These are phyloP conservation scores for Murina feae DNA, from an alignment of 2,113 vertebrate species.

Conservation along the genomic window DNA sequence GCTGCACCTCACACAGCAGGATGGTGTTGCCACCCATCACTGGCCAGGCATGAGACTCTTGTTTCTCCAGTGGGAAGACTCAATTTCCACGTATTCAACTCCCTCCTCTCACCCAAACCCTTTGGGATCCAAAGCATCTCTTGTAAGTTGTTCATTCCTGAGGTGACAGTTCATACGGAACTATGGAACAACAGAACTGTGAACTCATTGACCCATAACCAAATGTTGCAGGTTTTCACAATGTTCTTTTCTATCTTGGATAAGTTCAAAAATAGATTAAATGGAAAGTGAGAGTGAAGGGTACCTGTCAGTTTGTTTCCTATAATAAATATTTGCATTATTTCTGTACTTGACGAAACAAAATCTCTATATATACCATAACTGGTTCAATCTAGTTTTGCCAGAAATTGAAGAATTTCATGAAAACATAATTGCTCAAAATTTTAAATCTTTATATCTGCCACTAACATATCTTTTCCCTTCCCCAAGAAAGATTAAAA, in stretches of 20 bases:
- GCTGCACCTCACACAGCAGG: background rate
- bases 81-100: background rate
- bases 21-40: background rate
- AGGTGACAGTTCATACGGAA: background rate
- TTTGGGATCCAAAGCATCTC: background rate
- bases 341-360: background rate
- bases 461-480: background rate
- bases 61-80: background rate
- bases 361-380: background rate
- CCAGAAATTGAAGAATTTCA: conserved; percentile 4
- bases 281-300: background rate
- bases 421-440: background rate
- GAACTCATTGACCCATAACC: background rate
- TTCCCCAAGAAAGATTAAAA: background rate
- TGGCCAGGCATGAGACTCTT: background rate
- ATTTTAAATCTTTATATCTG: background rate
- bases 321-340: background rate
- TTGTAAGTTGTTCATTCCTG: background rate
- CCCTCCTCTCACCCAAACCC: background rate
- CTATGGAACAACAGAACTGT: background rate
- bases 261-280: background rate
- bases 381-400: background rate
- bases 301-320: background rate
- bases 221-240: background rate
- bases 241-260: background rate